A percentile compares a stretch with the other conserved stretches of the same genome.
Conservation (phyloP, 1,140 invertebrate genomes). For the Xylocopa sonorina region DNA sequence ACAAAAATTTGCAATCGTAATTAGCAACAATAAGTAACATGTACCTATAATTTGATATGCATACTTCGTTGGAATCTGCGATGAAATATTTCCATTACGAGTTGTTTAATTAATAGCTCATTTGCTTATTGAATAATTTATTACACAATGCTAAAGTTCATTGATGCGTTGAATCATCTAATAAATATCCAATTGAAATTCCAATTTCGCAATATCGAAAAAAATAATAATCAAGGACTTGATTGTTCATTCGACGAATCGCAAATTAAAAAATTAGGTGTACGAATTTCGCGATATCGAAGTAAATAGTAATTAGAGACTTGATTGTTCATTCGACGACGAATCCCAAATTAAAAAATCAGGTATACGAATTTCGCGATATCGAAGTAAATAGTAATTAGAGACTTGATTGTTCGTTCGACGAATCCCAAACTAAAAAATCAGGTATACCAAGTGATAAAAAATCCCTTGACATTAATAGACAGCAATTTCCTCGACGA, state of each 20-base stretch:
- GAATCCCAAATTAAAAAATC: too few species aligned
- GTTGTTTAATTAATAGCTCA: background rate
- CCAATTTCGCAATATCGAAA: background rate
- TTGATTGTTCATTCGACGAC: too few species aligned
- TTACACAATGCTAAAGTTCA: background rate
- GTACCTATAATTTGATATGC: too few species aligned
- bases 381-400: too few species aligned
- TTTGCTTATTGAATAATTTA: background rate
- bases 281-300: too few species aligned
- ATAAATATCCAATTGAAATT: background rate
- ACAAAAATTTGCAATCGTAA: background rate
- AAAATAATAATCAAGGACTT: background rate
- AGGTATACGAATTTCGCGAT: too few species aligned
- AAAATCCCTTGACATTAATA: conserved; percentile 10
- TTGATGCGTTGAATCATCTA: background rate
- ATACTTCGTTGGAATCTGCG: background rate
- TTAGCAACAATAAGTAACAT: background rate
- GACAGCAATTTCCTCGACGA: conserved; percentile 1
- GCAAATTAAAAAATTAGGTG: too few species aligned
- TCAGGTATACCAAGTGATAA: too few species aligned
- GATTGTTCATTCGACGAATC: too few species aligned
- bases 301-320: too few species aligned
- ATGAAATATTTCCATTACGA: background rate
- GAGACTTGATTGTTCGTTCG: too few species aligned
- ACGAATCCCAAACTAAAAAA: too few species aligned